Conservation (phyloP, 1,140 invertebrate species). For the Nixonia krombeini region DNA sequence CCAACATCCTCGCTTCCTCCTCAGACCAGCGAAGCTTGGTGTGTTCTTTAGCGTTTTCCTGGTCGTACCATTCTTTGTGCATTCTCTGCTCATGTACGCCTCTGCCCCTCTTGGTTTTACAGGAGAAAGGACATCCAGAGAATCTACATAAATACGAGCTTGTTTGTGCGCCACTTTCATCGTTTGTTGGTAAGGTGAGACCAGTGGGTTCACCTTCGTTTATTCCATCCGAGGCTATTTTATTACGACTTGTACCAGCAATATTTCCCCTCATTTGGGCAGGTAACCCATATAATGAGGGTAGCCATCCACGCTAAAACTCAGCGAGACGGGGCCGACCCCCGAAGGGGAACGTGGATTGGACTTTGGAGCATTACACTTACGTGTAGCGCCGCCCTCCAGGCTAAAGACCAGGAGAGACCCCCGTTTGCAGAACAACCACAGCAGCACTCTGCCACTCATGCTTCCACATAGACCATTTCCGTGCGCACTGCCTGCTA, state of each 20-base stretch:
- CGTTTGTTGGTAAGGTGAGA: not conserved
- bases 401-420: no score
- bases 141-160: no score
- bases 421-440: no score
- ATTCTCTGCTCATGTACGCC: no score
- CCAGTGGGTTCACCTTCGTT: not conserved
- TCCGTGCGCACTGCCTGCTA: no score
- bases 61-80: no score
- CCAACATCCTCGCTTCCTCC: constrained; percentile 6
- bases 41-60: not conserved
- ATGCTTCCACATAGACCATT: no score
- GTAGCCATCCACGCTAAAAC: constrained; percentile 1
- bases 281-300: not conserved
- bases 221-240: not conserved
- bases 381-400: no score
- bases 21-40: constrained; percentile 2
- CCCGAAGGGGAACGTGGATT: constrained; percentile 71
- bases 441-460: no score
- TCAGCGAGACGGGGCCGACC: constrained; percentile 2
- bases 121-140: no score
- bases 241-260: not conserved
- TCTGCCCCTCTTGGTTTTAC: not conserved
- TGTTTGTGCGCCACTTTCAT: not conserved
- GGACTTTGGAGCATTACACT: no score
- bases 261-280: no score